Percentiles rank a stretch among this genome's conserved stretches.
These are phyloP conservation scores for Trissonchulus latispiculum DNA, from an alignment of 2,888 invertebrate genomes.

Conservation along the genomic window DNA sequence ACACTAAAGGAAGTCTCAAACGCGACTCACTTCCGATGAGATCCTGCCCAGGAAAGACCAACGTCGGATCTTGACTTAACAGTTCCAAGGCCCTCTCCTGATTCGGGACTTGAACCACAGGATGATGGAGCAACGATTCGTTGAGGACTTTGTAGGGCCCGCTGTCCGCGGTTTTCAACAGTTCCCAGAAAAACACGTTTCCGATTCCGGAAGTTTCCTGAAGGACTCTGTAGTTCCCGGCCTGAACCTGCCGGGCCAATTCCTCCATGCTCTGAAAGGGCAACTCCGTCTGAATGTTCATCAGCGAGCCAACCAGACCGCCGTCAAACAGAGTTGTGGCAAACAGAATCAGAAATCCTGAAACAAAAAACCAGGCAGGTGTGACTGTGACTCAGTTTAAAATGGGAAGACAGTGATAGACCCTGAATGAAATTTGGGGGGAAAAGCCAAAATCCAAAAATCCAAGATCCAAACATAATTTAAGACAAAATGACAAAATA, in stretches of 20 bases:
- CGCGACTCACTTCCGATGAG: background rate
- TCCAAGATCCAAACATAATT: too few species aligned
- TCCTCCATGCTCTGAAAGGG: background rate
- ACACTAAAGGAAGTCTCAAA: too few species aligned
- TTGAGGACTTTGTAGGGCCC: background rate
- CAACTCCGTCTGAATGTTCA: background rate
- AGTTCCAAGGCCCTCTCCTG: background rate
- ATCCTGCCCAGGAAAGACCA: background rate
- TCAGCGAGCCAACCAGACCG: background rate
- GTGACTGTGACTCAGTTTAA: too few species aligned
- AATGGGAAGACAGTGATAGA: too few species aligned
- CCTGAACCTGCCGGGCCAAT: background rate
- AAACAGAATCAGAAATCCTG: background rate
- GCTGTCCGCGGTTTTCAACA: background rate
- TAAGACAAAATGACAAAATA: too few species aligned
- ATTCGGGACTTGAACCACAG: background rate
- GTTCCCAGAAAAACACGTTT: background rate
- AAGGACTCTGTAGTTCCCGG: background rate
- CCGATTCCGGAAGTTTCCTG: background rate
- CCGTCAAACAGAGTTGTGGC: background rate
- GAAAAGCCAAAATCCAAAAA: too few species aligned
- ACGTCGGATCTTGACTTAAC: background rate
- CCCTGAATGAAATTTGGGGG: too few species aligned
- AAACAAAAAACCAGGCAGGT: too few species aligned
- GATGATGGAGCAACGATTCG: background rate